Conservation (phyloP, 2,797 vertebrate genomes). For the Macropus fuliginosus region DNA sequence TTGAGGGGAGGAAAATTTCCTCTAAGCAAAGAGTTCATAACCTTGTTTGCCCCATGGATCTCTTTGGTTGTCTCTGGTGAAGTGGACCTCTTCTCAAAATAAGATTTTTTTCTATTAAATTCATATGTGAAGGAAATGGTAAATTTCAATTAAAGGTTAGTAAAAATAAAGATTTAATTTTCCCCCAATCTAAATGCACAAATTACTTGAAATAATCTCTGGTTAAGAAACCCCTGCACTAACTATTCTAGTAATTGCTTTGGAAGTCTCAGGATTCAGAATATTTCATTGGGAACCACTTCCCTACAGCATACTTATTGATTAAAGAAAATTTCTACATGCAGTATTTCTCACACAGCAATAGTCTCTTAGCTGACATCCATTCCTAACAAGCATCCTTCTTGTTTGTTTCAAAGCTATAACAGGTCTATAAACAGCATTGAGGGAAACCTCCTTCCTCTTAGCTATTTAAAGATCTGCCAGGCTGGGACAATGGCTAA, state of each 20-base stretch:
- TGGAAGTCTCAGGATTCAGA: slow-evolving; percentile 50
- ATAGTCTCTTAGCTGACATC: slow-evolving; percentile 11
- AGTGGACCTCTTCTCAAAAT: not conserved
- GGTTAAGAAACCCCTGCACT: not conserved
- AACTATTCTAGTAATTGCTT: slow-evolving; percentile 40
- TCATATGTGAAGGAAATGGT: not conserved
- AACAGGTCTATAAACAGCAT: not conserved
- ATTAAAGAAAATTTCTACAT: slow-evolving; percentile 22
- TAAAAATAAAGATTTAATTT: not conserved
- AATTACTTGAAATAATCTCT: not conserved
- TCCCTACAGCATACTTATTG: slow-evolving; percentile 39
- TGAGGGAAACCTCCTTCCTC: not conserved
- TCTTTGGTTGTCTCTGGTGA: not conserved
- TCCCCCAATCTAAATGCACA: not conserved
- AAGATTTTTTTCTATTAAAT: not conserved
- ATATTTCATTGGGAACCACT: slow-evolving; percentile 34
- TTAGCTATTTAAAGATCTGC: not conserved
- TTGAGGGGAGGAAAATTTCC: not conserved
- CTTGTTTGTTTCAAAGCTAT: slow-evolving; percentile 4
- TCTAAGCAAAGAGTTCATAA: not conserved
- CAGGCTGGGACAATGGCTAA: not conserved
- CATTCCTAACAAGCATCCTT: not conserved
- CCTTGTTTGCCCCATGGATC: not conserved
- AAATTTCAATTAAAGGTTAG: not conserved
- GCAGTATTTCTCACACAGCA: slow-evolving; percentile 18